A percentile compares a stretch with the other conserved stretches of the same genome.
phyloP scores from a whole-genome alignment of 2,888 invertebrate genomes.

The Harpalus rubripes region DNA sequence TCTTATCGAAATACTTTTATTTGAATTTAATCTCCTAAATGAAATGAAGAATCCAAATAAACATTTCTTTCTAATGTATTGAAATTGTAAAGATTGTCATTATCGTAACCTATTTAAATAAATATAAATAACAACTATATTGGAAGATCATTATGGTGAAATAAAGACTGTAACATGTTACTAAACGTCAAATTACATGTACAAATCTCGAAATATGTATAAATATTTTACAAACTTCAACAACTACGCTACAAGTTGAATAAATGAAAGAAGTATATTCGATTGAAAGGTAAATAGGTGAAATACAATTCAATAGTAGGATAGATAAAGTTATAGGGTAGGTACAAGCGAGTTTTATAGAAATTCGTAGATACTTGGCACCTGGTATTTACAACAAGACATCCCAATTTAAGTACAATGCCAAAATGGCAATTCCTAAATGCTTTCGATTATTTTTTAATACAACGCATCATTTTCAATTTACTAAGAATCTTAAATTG shows the following conservation, averaged over 20 bases:
- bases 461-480: neutral
- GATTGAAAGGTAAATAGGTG: constrained; percentile 50
- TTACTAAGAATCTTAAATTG: neutral
- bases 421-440: constrained; percentile 19
- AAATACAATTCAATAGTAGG: constrained; percentile 49
- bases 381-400: constrained; percentile 18
- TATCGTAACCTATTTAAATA: constrained; percentile 43
- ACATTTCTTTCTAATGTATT: constrained; percentile 12
- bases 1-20: neutral
- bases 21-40: neutral
- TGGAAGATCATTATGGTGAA: constrained; percentile 61
- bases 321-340: constrained; percentile 34
- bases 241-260: constrained; percentile 55
- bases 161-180: constrained; percentile 34
- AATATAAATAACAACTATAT: constrained; percentile 45
- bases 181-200: constrained; percentile 29
- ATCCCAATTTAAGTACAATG: constrained; percentile 42
- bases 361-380: constrained; percentile 51
- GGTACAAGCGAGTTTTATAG: constrained; percentile 38
- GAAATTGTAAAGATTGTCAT: constrained; percentile 44
- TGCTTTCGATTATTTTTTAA: neutral
- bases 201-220: constrained; percentile 52
- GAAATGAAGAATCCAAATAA: neutral
- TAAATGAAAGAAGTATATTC: constrained; percentile 51
- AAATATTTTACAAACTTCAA: constrained; percentile 64